Evolutionary conservation across 2,888 invertebrate genomes (phyloP).

Genomic region (Urechis unicinctus): DNA sequence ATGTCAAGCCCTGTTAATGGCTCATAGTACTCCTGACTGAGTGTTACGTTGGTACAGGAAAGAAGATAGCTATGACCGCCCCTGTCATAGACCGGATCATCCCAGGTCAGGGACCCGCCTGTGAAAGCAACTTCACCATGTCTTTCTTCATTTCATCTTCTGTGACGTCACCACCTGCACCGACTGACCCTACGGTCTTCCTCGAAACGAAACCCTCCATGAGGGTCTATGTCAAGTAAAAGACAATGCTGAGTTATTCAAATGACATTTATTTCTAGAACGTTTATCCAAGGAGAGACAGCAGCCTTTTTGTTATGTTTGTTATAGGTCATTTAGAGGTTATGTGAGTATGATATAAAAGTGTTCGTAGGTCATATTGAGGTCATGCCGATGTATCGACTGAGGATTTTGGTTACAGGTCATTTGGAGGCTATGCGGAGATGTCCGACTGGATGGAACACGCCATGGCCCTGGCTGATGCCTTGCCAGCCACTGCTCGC

Average conservation of each 20-base stretch:
- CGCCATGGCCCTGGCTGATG: constrained; percentile 17
- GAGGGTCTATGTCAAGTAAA: constrained; percentile 13
- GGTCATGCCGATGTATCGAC: not conserved
- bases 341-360: no score
- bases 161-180: constrained; percentile 1
- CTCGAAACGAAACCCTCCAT: constrained; percentile 4
- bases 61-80: constrained; percentile 20
- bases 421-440: constrained; percentile 22
- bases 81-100: constrained; percentile 18
- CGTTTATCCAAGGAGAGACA: no score
- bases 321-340: no score
- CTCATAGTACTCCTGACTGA: no score
- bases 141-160: constrained; percentile 14
- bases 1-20: no score
- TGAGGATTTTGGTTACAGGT: constrained; percentile 20
- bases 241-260: no score
- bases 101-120: constrained; percentile 21
- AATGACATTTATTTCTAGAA: no score
- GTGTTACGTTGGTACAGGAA: no score
- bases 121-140: constrained; percentile 22
- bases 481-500: constrained; percentile 8
- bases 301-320: no score
- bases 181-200: constrained; percentile 3
- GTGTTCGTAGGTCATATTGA: not conserved
- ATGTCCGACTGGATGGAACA: constrained; percentile 14